Evolutionary conservation across 1,140 invertebrate genomes (phyloP).

Genomic region (Pomacea maculata): DNA sequence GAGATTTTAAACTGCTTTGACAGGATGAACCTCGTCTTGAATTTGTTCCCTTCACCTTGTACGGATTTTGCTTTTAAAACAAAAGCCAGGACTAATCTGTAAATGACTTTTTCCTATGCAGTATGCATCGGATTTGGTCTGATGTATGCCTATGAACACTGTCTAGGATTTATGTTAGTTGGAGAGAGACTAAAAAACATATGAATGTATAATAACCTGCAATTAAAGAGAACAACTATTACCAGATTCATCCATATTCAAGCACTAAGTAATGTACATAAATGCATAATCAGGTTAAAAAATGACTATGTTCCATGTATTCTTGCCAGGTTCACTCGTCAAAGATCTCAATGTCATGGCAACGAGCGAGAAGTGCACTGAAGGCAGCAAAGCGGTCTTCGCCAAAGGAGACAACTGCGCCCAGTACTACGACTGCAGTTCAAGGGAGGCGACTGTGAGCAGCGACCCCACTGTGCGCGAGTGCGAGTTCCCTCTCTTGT

Average conservation of each 20-base stretch:
- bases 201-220: no score
- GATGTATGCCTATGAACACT: no score
- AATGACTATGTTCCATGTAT: neutral
- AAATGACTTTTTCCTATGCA: no score
- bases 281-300: no score
- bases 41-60: neutral
- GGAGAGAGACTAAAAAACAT: no score
- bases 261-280: no score
- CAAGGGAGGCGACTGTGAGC: conserved; percentile 14
- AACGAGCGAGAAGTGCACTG: conserved; percentile 8
- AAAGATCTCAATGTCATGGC: conserved; percentile 5
- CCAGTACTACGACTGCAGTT: conserved; percentile 46
- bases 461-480: conserved; percentile 35
- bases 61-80: no score
- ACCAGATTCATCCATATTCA: no score
- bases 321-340: conserved; percentile 4
- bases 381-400: conserved; percentile 20
- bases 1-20: neutral
- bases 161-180: no score
- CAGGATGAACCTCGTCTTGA: neutral
- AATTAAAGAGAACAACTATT: no score
- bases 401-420: conserved; percentile 45
- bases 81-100: no score
- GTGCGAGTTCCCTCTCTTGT: conserved; percentile 47
- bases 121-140: no score